Evolutionary conservation across 2,113 vertebrate species (phyloP).

Genomic region (Dromaius novaehollandiae): DNA sequence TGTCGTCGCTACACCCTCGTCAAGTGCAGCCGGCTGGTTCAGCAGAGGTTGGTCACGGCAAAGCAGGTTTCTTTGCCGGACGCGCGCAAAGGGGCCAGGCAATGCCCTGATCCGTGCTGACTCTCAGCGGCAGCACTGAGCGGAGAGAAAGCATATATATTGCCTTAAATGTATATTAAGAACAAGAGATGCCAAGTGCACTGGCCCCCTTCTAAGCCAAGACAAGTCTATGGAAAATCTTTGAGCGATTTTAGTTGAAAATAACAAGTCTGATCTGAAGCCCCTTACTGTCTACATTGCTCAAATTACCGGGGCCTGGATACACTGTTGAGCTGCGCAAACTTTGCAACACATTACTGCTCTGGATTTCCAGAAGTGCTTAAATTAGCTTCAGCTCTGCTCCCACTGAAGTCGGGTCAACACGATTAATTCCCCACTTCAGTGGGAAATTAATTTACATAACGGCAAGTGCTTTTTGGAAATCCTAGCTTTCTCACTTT

Average conservation of each 20-base stretch:
- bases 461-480: neutral
- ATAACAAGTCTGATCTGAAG: neutral
- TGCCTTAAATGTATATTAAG: neutral
- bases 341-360: neutral
- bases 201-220: neutral
- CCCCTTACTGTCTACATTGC: neutral
- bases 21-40: neutral
- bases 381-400: neutral
- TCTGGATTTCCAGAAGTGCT: fast-evolving
- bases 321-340: neutral
- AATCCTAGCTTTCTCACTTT: neutral
- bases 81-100: neutral
- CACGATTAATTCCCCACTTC: neutral
- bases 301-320: neutral
- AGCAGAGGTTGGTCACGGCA: fast-evolving
- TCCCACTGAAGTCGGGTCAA: neutral
- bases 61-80: neutral
- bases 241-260: neutral
- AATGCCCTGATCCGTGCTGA: neutral
- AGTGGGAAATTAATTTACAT: neutral
- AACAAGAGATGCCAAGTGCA: neutral
- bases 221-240: neutral
- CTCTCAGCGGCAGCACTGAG: neutral
- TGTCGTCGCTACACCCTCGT: neutral
- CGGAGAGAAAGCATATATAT: neutral